A percentile compares a stretch with the other conserved stretches of the same genome.
These are phyloP conservation scores for Oceanodroma tethys DNA, from an alignment of 2,113 vertebrate genomes.

Conservation along the genomic window DNA sequence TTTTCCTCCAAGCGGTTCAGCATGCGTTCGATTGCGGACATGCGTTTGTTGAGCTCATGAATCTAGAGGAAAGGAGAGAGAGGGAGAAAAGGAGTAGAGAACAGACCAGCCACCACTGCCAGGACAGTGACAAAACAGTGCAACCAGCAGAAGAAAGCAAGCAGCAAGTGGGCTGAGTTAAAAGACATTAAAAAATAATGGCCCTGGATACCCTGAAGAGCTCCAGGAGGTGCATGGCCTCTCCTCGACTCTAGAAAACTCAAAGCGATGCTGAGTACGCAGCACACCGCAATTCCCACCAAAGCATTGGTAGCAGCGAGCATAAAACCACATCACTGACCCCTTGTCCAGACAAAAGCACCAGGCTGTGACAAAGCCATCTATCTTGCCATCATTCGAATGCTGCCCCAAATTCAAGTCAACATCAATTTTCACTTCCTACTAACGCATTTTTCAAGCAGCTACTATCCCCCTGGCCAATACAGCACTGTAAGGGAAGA, in stretches of 20 bases:
- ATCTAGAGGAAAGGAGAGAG: constrained; percentile 69
- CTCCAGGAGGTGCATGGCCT: neutral
- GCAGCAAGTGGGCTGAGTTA: neutral
- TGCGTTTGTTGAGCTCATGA: constrained; percentile 78
- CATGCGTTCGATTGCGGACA: constrained; percentile 78
- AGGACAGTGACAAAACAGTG: neutral
- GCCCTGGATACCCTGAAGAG: neutral
- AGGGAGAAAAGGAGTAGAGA: neutral
- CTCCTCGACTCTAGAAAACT: neutral
- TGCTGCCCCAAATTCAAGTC: neutral
- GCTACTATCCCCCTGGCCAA: neutral
- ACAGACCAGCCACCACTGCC: neutral
- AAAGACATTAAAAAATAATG: neutral
- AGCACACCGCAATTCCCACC: neutral
- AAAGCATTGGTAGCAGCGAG: neutral
- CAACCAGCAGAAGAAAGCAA: neutral
- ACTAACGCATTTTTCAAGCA: neutral
- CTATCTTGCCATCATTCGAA: accelerated
- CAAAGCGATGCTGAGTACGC: accelerated
- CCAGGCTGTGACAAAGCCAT: neutral
- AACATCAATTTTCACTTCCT: neutral
- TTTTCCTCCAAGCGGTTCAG: constrained; percentile 82
- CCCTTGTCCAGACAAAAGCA: neutral
- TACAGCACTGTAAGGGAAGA: neutral
- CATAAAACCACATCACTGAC: neutral